Percentiles rank a stretch among this genome's conserved stretches.
These are phyloP conservation scores for Tor tambroides DNA, from an alignment of 2,113 vertebrate genomes.

Conservation along the genomic window DNA sequence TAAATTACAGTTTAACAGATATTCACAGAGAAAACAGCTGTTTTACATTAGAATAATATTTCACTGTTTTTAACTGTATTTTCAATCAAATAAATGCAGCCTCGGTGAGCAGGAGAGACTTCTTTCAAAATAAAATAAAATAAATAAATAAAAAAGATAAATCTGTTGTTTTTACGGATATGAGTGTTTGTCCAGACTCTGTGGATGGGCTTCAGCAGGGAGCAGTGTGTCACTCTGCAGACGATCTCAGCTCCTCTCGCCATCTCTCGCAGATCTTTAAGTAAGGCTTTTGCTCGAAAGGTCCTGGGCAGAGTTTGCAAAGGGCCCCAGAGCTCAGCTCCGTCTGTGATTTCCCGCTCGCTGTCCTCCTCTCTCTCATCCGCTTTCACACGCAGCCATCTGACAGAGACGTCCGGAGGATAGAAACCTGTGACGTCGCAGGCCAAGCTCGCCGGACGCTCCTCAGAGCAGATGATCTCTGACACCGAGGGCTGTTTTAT, in stretches of 20 bases:
- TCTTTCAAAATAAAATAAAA: neutral
- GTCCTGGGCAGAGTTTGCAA: slow-evolving; percentile 64
- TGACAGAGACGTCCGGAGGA: slow-evolving; percentile 71
- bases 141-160: neutral
- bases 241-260: slow-evolving; percentile 63
- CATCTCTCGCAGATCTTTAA: slow-evolving; percentile 60
- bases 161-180: slow-evolving; percentile 60
- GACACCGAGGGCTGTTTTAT: slow-evolving; percentile 71
- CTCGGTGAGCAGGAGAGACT: neutral
- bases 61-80: neutral
- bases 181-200: slow-evolving; percentile 68
- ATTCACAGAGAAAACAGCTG: neutral
- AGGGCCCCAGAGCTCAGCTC: slow-evolving; percentile 75
- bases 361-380: slow-evolving; percentile 56
- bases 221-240: slow-evolving; percentile 76
- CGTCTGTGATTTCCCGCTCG: slow-evolving; percentile 66
- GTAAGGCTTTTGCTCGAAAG: slow-evolving; percentile 67
- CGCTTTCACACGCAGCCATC: slow-evolving; percentile 70
- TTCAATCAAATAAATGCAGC: neutral
- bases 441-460: slow-evolving; percentile 62
- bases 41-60: neutral
- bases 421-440: slow-evolving; percentile 77
- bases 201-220: slow-evolving; percentile 71
- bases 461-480: slow-evolving; percentile 64
- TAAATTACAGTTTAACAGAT: neutral